Evolutionary conservation across 2,888 invertebrate genomes (phyloP).

Genomic region (Apocheima hispidaria): DNA sequence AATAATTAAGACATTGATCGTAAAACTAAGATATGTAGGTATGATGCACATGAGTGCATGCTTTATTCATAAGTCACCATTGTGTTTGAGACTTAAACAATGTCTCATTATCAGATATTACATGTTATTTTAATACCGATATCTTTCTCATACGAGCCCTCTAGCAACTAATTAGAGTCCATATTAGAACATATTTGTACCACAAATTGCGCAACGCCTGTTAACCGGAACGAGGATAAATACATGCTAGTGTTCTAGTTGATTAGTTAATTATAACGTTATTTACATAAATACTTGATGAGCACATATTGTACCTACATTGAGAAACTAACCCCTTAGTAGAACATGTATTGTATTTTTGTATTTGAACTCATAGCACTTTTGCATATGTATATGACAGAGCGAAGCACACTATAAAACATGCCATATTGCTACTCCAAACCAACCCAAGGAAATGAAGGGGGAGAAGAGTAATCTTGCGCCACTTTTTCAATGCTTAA

Average conservation of each 20-base stretch:
- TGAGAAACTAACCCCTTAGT: no score
- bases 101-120: conserved; percentile 44
- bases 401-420: no score
- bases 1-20: conserved; percentile 20
- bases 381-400: no score
- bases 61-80: conserved; percentile 35
- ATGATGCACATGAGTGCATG: conserved; percentile 5
- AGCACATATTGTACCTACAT: conserved; percentile 17
- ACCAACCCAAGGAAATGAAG: no score
- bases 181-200: conserved; percentile 27
- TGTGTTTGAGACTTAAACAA: conserved; percentile 43
- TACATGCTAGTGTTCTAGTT: conserved; percentile 37
- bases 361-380: no score
- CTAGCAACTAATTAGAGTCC: conserved; percentile 26
- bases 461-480: no score
- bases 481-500: no score
- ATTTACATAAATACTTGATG: conserved; percentile 38
- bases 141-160: conserved; percentile 35
- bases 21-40: conserved; percentile 3
- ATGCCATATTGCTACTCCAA: no score
- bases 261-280: conserved; percentile 38
- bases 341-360: no score
- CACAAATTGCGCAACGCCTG: conserved; percentile 33
- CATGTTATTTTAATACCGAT: conserved; percentile 31
- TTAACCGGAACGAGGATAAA: conserved; percentile 41